Evolutionary conservation across 2,888 invertebrate genomes (phyloP).

Genomic region (Trachelus stipa): DNA sequence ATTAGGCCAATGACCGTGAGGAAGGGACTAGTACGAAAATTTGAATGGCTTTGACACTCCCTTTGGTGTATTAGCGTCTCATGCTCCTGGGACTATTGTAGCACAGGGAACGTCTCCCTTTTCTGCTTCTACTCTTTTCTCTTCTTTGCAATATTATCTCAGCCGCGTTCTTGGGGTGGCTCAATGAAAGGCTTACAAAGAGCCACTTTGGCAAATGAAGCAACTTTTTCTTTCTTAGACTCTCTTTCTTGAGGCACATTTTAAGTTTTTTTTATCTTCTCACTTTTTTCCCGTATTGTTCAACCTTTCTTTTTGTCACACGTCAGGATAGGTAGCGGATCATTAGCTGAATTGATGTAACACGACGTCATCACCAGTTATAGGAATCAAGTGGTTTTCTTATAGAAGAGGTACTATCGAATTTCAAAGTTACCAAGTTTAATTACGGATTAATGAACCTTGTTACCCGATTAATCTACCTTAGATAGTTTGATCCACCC

Average conservation of each 20-base stretch:
- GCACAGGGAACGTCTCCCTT: background rate
- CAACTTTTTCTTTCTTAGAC: constrained; percentile 1
- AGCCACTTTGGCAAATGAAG: constrained; percentile 13
- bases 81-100: background rate
- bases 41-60: background rate
- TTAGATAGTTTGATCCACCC: background rate
- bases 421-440: background rate
- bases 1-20: background rate
- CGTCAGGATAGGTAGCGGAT: background rate
- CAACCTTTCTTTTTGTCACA: background rate
- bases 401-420: background rate
- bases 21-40: background rate
- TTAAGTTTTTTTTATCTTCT: background rate
- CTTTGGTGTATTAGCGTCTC: background rate
- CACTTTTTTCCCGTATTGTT: background rate
- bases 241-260: background rate
- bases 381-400: background rate
- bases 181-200: constrained; percentile 3
- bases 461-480: background rate
- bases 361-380: background rate
- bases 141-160: constrained; percentile 2
- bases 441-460: background rate
- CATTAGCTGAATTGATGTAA: background rate
- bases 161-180: background rate
- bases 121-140: background rate